Conservation (phyloP, 2,888 invertebrate species). For the Ariolimax columbianus region DNA sequence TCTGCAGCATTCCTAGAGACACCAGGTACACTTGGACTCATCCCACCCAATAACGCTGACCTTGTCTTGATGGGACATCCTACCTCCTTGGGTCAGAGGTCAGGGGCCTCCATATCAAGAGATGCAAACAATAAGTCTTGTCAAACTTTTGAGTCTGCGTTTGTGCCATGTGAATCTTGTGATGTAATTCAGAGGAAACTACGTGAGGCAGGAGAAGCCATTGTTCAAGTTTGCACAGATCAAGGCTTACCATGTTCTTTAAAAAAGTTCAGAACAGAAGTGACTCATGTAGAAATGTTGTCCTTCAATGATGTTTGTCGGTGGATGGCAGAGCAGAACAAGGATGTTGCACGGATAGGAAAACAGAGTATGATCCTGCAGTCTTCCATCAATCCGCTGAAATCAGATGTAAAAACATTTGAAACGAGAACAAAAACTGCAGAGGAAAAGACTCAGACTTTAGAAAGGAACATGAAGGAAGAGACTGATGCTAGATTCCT, state of each 20-base stretch:
- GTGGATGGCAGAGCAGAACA: slow-evolving; percentile 76
- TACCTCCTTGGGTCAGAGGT: not conserved
- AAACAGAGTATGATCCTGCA: slow-evolving; percentile 69
- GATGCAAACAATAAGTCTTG: slow-evolving; percentile 76
- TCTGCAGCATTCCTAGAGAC: slow-evolving; percentile 54
- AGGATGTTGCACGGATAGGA: slow-evolving; percentile 73
- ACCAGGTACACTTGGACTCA: slow-evolving; percentile 60
- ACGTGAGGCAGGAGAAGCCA: slow-evolving; percentile 68
- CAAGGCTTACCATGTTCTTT: slow-evolving; percentile 76
- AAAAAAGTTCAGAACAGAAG: slow-evolving; percentile 67
- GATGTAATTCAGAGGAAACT: slow-evolving; percentile 75
- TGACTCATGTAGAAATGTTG: slow-evolving; percentile 73
- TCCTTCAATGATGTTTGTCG: slow-evolving; percentile 73
- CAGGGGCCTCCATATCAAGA: slow-evolving; percentile 58
- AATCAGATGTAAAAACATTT: slow-evolving; percentile 67
- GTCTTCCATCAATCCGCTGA: slow-evolving; percentile 69
- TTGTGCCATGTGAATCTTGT: slow-evolving; percentile 78
- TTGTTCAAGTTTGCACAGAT: slow-evolving; percentile 72
- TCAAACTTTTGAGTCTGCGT: slow-evolving; percentile 78
- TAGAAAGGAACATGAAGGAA: slow-evolving; percentile 67
- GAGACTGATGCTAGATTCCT: slow-evolving; percentile 66
- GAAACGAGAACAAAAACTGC: slow-evolving; percentile 66
- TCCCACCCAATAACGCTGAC: slow-evolving; percentile 63
- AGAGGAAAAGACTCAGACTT: slow-evolving; percentile 65
- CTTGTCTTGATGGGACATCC: slow-evolving; percentile 50